Evolutionary conservation across 2,888 invertebrate genomes (phyloP).

Genomic region (Caenorhabditis sp.): DNA sequence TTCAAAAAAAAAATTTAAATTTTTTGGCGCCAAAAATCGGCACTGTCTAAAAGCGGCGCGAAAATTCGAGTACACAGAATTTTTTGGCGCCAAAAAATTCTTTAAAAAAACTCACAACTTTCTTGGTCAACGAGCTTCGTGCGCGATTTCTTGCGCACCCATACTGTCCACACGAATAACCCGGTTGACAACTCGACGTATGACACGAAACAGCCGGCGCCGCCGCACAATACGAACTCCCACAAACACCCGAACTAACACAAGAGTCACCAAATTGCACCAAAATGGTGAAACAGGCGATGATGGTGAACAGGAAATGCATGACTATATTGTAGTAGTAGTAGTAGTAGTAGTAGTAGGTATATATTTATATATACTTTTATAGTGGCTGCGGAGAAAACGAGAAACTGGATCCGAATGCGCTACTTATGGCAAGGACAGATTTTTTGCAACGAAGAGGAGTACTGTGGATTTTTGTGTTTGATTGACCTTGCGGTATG

Average conservation of each 20-base stretch:
- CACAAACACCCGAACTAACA: slow-evolving; percentile 61
- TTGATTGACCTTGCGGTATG: neutral
- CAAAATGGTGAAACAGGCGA: neutral
- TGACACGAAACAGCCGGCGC: slow-evolving; percentile 46
- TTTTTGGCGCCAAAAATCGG: too few species aligned
- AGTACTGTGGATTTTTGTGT: neutral
- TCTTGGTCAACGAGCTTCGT: slow-evolving; percentile 59
- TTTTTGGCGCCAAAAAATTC: too few species aligned
- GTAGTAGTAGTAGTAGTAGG: too few species aligned
- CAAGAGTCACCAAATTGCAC: slow-evolving; percentile 22
- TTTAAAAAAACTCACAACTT: slow-evolving; percentile 41
- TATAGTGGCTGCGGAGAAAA: neutral
- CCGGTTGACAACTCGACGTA: slow-evolving; percentile 60
- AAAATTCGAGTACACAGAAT: too few species aligned
- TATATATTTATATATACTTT: neutral
- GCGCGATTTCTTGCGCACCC: slow-evolving; percentile 69
- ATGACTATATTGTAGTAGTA: neutral
- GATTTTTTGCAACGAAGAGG: neutral
- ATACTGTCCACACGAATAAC: slow-evolving; percentile 67
- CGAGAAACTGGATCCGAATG: neutral
- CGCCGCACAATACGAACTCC: slow-evolving; percentile 55
- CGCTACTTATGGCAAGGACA: neutral
- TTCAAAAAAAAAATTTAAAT: neutral
- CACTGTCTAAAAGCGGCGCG: too few species aligned
- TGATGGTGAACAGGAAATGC: neutral